phyloP scores from a whole-genome alignment of 2,888 invertebrate genomes.

The Nineta flava region DNA sequence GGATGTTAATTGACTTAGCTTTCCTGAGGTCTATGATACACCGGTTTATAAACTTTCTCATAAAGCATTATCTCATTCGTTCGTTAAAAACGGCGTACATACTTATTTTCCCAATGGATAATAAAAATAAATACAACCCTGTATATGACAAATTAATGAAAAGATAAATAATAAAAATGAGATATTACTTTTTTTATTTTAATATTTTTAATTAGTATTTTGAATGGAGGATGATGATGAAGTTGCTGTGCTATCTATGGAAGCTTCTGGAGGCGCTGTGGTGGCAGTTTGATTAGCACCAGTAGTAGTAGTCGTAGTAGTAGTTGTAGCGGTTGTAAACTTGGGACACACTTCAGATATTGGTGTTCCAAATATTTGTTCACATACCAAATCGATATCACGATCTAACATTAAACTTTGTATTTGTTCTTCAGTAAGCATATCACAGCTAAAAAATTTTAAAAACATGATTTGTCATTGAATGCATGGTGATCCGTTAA shows the following conservation, averaged over 20 bases:
- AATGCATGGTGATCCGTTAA: background rate
- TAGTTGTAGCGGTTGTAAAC: conserved; percentile 15
- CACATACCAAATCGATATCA: conserved; percentile 50
- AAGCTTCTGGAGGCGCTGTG: background rate
- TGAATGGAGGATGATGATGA: background rate
- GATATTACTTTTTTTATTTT: too few species aligned
- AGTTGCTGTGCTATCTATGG: background rate
- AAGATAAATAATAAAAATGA: too few species aligned
- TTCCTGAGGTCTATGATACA: too few species aligned
- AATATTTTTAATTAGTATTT: background rate
- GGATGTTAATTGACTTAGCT: too few species aligned
- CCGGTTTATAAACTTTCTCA: too few species aligned
- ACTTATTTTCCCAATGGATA: too few species aligned
- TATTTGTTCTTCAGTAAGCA: conserved; percentile 62
- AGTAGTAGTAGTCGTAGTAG: background rate
- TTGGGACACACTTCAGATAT: conserved; percentile 31
- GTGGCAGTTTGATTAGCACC: too few species aligned
- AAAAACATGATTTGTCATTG: background rate
- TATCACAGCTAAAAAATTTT: conserved; percentile 44
- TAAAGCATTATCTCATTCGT: too few species aligned
- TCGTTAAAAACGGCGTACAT: too few species aligned
- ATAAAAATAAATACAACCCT: too few species aligned
- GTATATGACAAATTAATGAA: too few species aligned
- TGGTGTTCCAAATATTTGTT: conserved; percentile 44
- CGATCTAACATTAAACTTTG: conserved; percentile 58